Percentiles rank a stretch among this genome's conserved stretches.
These are phyloP conservation scores for Columba guinea DNA, from an alignment of 2,797 vertebrate genomes.

Conservation along the genomic window DNA sequence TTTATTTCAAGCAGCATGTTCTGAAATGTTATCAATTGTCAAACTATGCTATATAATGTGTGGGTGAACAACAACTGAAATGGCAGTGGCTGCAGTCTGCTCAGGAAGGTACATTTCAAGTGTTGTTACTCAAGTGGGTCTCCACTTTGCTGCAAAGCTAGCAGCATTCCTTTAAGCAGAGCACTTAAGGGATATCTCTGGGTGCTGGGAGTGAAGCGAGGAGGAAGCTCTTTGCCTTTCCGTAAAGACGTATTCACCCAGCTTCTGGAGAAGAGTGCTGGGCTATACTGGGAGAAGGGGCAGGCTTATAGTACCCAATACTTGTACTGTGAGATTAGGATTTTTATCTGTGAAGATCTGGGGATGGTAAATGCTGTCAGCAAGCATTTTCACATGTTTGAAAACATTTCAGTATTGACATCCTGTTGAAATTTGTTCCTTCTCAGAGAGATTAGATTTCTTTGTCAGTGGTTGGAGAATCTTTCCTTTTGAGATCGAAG, in stretches of 20 bases:
- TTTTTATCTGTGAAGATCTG: neutral
- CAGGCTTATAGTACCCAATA: neutral
- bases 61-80: neutral
- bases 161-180: neutral
- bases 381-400: neutral
- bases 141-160: neutral
- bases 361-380: neutral
- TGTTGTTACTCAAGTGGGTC: neutral
- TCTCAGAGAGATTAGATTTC: neutral
- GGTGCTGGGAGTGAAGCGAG: neutral
- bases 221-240: neutral
- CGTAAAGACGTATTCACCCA: neutral
- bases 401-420: neutral
- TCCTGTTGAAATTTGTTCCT: neutral
- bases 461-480: neutral
- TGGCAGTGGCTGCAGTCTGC: neutral
- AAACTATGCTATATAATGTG: neutral
- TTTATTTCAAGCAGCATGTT: neutral
- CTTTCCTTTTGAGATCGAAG: neutral
- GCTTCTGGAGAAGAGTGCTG: neutral
- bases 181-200: neutral
- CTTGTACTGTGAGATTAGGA: neutral
- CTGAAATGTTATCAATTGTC: neutral
- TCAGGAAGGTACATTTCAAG: neutral
- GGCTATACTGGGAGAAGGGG: neutral